phyloP scores from a whole-genome alignment of 2,888 invertebrate species.

The Tipula helvola region DNA sequence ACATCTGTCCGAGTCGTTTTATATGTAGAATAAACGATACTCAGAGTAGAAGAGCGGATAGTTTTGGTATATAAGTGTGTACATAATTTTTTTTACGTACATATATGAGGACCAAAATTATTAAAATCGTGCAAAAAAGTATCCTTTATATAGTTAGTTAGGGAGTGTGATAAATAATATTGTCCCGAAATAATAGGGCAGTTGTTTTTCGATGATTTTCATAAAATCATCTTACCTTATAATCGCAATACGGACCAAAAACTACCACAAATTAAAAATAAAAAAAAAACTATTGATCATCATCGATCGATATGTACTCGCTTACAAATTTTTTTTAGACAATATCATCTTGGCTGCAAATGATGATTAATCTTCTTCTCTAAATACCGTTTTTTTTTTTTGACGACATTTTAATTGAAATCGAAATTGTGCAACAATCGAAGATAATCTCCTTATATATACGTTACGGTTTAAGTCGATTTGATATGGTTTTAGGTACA shows the following conservation, averaged over 20 bases:
- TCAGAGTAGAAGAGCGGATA: background rate
- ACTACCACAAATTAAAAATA: background rate
- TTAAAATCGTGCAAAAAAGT: background rate
- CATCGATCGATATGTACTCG: background rate
- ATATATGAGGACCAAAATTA: background rate
- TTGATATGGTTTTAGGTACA: background rate
- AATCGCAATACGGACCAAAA: background rate
- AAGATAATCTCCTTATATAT: background rate
- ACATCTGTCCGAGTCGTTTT: background rate
- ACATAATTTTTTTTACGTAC: background rate
- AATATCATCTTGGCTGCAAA: background rate
- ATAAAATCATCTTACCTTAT: background rate
- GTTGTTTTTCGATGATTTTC: background rate
- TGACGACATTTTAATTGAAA: background rate
- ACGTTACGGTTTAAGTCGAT: background rate
- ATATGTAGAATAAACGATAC: background rate
- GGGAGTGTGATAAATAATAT: background rate
- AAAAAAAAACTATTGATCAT: background rate
- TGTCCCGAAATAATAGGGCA: background rate
- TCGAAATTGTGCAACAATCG: slow-evolving; percentile 4
- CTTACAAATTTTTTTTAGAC: background rate
- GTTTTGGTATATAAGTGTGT: background rate
- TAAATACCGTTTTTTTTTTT: background rate
- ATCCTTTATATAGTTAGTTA: background rate
- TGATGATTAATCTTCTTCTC: background rate